Conservation (phyloP, 2,113 vertebrate genomes). For the Sphaerodactylus townsendi region DNA sequence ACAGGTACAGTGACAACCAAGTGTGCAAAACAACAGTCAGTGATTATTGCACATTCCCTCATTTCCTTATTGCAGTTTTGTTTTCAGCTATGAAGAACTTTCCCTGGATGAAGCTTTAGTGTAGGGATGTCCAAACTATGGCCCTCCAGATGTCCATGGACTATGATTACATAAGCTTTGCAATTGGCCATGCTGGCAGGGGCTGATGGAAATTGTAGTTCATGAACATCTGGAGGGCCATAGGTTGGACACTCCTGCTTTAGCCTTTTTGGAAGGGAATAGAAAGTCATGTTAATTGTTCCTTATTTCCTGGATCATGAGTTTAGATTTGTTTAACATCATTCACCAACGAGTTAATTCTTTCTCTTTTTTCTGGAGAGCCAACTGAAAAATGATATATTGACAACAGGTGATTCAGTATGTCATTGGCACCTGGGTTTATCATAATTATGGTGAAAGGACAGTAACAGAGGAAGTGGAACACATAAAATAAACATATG, state of each 20-base stretch:
- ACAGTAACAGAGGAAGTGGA: slow-evolving; percentile 19
- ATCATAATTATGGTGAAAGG: slow-evolving; percentile 11
- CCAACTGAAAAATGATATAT: slow-evolving; percentile 11
- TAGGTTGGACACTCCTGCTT: too few relatives aligned
- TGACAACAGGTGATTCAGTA: slow-evolving; percentile 34
- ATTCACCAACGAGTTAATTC: background rate
- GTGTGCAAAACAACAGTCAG: background rate
- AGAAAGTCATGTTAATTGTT: background rate
- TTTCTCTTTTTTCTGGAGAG: background rate
- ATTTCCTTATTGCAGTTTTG: background rate
- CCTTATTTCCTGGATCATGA: background rate
- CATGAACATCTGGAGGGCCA: too few relatives aligned
- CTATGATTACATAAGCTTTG: too few relatives aligned
- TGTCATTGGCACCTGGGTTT: slow-evolving; percentile 7
- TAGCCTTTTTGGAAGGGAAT: background rate
- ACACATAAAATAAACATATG: slow-evolving; percentile 39
- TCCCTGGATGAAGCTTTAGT: background rate
- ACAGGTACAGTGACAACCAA: background rate
- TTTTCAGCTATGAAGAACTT: background rate
- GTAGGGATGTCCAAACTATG: too few relatives aligned
- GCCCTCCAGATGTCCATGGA: too few relatives aligned
- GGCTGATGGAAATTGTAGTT: too few relatives aligned
- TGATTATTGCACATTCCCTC: background rate
- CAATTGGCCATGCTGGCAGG: too few relatives aligned
- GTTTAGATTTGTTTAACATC: background rate